Conservation (phyloP, 1,140 invertebrate species). For the Drosophila guanche region DNA sequence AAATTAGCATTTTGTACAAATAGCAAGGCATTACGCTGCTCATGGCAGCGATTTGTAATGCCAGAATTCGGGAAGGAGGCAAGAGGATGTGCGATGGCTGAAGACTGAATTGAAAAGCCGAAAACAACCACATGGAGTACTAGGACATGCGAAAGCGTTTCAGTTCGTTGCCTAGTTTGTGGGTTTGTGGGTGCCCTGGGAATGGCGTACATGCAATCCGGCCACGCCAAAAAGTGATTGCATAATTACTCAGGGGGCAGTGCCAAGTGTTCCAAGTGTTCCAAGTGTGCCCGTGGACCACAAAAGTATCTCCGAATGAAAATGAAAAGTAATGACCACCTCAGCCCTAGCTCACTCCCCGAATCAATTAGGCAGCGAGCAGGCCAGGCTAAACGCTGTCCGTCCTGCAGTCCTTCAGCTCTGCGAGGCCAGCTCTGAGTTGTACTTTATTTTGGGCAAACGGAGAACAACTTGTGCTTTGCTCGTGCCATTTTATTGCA, state of each 20-base stretch:
- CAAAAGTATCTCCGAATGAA: slow-evolving; percentile 23
- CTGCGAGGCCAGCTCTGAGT: slow-evolving; percentile 12
- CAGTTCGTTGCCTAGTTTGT: neutral
- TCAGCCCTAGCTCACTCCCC: slow-evolving; percentile 6
- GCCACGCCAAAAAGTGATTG: slow-evolving; percentile 54
- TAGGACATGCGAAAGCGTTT: too few species aligned
- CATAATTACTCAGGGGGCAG: slow-evolving; percentile 54
- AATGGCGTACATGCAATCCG: slow-evolving; percentile 36
- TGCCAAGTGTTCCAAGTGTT: slow-evolving; percentile 5
- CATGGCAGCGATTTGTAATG: slow-evolving; percentile 74
- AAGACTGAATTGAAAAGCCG: slow-evolving; percentile 3
- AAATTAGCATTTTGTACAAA: slow-evolving; percentile 82
- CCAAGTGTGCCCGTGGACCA: slow-evolving; percentile 6
- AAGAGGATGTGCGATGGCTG: neutral
- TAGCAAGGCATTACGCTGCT: slow-evolving; percentile 67
- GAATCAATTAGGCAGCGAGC: slow-evolving; percentile 29
- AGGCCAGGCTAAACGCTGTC: neutral
- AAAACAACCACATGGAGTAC: too few species aligned
- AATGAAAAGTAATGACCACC: slow-evolving; percentile 50
- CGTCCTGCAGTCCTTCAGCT: neutral
- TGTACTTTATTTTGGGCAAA: slow-evolving; percentile 4
- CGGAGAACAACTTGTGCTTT: slow-evolving; percentile 13
- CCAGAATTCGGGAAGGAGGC: slow-evolving; percentile 9
- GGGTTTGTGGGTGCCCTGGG: neutral
- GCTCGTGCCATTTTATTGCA: slow-evolving; percentile 51